Percentiles rank a stretch among this genome's conserved stretches.
These are phyloP conservation scores for Lamellibrachia luymesi DNA, from an alignment of 1,140 invertebrate species.

Conservation along the genomic window DNA sequence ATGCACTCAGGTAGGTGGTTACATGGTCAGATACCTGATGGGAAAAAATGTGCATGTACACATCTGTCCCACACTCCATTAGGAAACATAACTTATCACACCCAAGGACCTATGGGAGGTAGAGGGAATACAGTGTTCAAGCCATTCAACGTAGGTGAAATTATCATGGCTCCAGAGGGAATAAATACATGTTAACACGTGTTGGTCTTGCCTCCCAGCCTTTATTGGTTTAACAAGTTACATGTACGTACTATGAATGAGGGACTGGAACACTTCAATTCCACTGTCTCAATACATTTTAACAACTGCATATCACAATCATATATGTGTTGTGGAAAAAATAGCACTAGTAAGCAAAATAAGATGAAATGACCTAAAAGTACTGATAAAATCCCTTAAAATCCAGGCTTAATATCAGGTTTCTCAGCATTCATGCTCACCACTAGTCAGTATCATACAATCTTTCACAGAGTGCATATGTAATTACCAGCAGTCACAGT, in stretches of 20 bases:
- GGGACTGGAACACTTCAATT: background rate
- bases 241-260: background rate
- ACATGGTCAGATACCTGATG: too few relatives aligned
- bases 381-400: background rate
- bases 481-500: background rate
- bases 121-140: background rate
- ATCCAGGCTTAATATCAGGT: background rate
- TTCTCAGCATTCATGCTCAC: background rate
- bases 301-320: background rate
- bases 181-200: background rate
- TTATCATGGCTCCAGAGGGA: background rate
- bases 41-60: too few relatives aligned
- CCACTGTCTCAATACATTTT: background rate
- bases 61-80: too few relatives aligned
- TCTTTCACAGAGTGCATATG: background rate
- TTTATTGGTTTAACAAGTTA: background rate
- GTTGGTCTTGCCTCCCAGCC: background rate
- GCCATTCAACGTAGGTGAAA: background rate
- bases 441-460: background rate
- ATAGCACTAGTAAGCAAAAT: background rate
- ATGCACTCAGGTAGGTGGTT: too few relatives aligned
- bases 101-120: background rate
- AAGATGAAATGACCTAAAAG: background rate
- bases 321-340: background rate
- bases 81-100: background rate